These are phyloP conservation scores for Eupithecia inturbata DNA, from an alignment of 2,888 invertebrate species.

Conservation along the genomic window DNA sequence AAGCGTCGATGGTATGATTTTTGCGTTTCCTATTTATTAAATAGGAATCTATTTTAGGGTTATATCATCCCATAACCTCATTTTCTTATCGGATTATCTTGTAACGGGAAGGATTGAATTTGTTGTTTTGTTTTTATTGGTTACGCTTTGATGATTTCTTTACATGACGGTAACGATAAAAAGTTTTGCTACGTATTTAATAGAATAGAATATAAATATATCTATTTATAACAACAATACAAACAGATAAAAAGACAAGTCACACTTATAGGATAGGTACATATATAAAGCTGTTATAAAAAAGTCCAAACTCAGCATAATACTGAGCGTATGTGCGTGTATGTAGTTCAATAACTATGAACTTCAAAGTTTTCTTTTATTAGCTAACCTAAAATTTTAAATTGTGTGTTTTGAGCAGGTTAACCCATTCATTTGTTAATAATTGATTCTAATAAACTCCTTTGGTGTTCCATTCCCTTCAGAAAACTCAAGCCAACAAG, in stretches of 20 bases:
- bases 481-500: neutral
- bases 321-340: too few species aligned
- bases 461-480: neutral
- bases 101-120: constrained; percentile 14
- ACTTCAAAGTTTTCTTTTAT: neutral
- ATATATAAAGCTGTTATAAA: too few species aligned
- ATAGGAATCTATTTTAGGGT: constrained; percentile 52
- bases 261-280: too few species aligned
- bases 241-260: too few species aligned
- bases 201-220: too few species aligned
- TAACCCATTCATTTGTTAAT: neutral
- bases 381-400: neutral
- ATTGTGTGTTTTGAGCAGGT: neutral
- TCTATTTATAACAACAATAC: too few species aligned
- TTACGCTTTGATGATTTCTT: neutral
- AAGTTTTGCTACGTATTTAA: neutral
- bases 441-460: neutral
- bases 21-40: constrained; percentile 69
- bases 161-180: neutral
- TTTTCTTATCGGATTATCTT: constrained; percentile 34
- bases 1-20: constrained; percentile 68
- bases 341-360: neutral
- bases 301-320: too few species aligned
- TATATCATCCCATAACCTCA: constrained; percentile 36
- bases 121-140: neutral